Evolutionary conservation across 2,113 vertebrate species (phyloP), one percentile per base, ranked within the genome.

Genomic region (Antechinus stuartii): DNA sequence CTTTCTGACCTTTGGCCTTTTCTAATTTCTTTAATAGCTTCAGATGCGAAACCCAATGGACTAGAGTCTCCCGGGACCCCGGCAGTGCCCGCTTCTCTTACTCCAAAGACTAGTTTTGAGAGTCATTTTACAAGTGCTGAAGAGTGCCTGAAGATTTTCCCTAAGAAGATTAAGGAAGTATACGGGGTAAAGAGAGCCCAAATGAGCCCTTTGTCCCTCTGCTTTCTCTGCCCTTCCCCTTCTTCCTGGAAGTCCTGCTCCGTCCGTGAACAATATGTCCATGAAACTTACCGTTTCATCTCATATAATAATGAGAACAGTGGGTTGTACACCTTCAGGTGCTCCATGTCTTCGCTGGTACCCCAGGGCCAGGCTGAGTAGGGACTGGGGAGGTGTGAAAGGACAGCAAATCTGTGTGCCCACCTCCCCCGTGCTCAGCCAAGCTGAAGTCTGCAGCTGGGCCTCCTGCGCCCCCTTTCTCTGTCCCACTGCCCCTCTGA

Each of bases 131-230:
- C 96, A 84, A 94, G 97, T 6, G 98, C 98, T 2, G 98, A 99
- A 92, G 97, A 99, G 2, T 98, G 97, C 95, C 97, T 98, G 89
- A 89, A 14, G 52, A 95, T 96, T 5, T 97, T 98, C 95, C 96
- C 97, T 55, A 95, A 95, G 96, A 98, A 97, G n/a, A 97, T 99
- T 95, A 96, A 96, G 91, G 97, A 98, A 50, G 90, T 55, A 47
- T 98, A 49, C 96, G 95, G 90, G 98, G 97, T 99, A 97, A 98
- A 97, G 68, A 68, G 61, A 68, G 61, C 11, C 11, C 11, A 4
- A 3, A 12, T 3, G 4, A n/a, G 16, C 14, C 61, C 61, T 76
- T 14, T 76, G 30, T 76, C 26, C 27, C 57, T 8, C 27, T 57
- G 55, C 8, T 8, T 56, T 56, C 54, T 6, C 25, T 27, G 56